phyloP scores from a whole-genome alignment of 2,113 vertebrate species.

The Daubentonia madagascariensis region DNA sequence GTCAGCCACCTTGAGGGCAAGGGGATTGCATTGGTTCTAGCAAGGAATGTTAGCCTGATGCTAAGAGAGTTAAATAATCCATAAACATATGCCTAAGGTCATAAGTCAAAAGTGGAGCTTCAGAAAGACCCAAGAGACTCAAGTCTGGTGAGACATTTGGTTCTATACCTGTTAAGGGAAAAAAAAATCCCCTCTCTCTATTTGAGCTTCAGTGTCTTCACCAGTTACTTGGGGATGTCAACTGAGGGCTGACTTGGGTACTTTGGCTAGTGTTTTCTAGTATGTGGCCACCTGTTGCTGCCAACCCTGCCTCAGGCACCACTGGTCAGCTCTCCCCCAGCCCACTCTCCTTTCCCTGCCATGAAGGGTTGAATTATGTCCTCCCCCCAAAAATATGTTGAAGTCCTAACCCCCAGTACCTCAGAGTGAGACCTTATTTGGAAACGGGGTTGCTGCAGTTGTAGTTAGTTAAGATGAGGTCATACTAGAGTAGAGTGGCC shows the following conservation, averaged over 20 bases:
- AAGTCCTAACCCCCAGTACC: neutral
- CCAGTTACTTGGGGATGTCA: neutral
- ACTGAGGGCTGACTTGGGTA: neutral
- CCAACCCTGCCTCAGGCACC: too few species aligned
- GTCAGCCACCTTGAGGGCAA: neutral
- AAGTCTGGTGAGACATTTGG: neutral
- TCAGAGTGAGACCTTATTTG: neutral
- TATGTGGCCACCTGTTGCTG: too few species aligned
- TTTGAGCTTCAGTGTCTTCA: neutral
- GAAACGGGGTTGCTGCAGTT: neutral
- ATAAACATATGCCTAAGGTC: neutral
- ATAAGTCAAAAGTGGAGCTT: neutral
- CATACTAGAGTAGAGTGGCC: neutral
- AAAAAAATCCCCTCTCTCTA: neutral
- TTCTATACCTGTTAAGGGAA: neutral
- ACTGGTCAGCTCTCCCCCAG: neutral
- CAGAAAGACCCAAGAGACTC: neutral
- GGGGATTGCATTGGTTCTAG: neutral
- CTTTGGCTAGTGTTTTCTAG: neutral
- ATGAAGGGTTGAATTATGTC: neutral
- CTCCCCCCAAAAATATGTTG: neutral
- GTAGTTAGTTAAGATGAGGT: neutral
- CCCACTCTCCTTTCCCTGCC: neutral
- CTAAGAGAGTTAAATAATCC: neutral
- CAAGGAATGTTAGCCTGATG: neutral